phyloP scores from a whole-genome alignment of 2,888 invertebrate species.

The Gortyna flavago region DNA sequence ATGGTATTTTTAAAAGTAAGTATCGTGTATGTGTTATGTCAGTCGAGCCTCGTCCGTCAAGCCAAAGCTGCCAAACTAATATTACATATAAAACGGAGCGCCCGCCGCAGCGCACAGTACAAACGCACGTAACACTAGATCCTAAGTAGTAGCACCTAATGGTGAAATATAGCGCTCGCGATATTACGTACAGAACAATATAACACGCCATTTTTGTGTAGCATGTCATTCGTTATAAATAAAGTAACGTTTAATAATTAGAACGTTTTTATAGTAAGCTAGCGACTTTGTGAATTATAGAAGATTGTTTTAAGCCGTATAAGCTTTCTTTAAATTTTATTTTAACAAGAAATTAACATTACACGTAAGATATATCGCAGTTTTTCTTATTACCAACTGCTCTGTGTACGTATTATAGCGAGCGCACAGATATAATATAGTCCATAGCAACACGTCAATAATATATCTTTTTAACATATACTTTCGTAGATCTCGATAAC shows the following conservation, averaged over 20 bases:
- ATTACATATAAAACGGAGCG: slow-evolving; percentile 63
- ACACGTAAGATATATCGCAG: neutral
- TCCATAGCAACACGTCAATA: slow-evolving; percentile 76
- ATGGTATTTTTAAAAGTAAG: neutral
- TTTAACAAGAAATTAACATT: slow-evolving; percentile 34
- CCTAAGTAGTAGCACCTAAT: slow-evolving; percentile 87
- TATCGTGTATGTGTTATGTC: slow-evolving; percentile 5
- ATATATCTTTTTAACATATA: slow-evolving; percentile 69
- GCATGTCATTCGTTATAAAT: neutral
- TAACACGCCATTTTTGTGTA: slow-evolving; percentile 6
- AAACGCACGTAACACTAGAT: slow-evolving; percentile 72
- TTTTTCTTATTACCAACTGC: slow-evolving; percentile 6
- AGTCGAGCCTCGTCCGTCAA: slow-evolving; percentile 49
- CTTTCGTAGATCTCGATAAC: slow-evolving; percentile 61
- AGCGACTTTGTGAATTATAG: slow-evolving; percentile 67
- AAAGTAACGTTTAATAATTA: neutral
- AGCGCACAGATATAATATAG: slow-evolving; percentile 67
- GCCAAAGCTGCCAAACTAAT: slow-evolving; percentile 73
- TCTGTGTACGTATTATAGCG: slow-evolving; percentile 30
- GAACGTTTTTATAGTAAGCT: slow-evolving; percentile 25
- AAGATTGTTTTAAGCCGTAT: slow-evolving; percentile 68
- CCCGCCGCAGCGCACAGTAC: slow-evolving; percentile 50
- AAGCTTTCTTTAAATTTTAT: slow-evolving; percentile 40
- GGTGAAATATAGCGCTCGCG: slow-evolving; percentile 78
- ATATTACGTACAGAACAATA: slow-evolving; percentile 66